These are phyloP conservation scores for Drosophila arizonae DNA, from an alignment of 1,140 invertebrate species.

Conservation along the genomic window DNA sequence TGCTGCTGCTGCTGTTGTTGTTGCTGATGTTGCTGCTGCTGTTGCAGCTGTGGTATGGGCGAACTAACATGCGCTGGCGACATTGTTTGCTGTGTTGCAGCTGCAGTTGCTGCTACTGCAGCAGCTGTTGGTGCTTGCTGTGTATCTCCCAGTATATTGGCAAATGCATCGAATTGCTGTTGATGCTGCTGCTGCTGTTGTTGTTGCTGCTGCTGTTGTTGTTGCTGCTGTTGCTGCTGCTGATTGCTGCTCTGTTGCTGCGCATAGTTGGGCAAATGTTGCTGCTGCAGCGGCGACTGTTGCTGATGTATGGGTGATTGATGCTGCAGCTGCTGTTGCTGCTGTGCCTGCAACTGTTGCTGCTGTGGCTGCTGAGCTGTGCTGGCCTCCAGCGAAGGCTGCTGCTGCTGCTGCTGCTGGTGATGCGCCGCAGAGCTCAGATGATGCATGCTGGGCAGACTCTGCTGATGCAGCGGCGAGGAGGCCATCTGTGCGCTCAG, in stretches of 20 bases:
- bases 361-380: constrained; percentile 39
- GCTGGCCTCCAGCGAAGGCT: constrained; percentile 48
- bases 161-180: constrained; percentile 73
- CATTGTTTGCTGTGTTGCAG: constrained; percentile 52
- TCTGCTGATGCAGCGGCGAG: constrained; percentile 65
- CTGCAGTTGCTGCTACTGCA: constrained; percentile 1
- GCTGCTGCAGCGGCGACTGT: constrained; percentile 62
- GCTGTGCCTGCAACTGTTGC: constrained; percentile 36
- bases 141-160: constrained; percentile 51
- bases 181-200: constrained; percentile 19
- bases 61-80: constrained; percentile 73
- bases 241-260: constrained; percentile 54
- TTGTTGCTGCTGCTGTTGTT: too few species aligned
- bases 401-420: constrained; percentile 52
- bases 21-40: constrained; percentile 47
- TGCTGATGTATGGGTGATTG: constrained; percentile 67
- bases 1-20: constrained; percentile 45
- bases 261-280: constrained; percentile 67
- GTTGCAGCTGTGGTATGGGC: constrained; percentile 59
- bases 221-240: constrained; percentile 6
- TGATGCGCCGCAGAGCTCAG: constrained; percentile 38
- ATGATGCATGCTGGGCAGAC: constrained; percentile 68
- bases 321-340: constrained; percentile 63
- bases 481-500: constrained; percentile 59
- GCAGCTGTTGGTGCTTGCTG: constrained; percentile 34